Percentiles rank a stretch among this genome's conserved stretches.
These are phyloP conservation scores for Lineus longissimus DNA, from an alignment of 1,140 invertebrate species.

Conservation along the genomic window DNA sequence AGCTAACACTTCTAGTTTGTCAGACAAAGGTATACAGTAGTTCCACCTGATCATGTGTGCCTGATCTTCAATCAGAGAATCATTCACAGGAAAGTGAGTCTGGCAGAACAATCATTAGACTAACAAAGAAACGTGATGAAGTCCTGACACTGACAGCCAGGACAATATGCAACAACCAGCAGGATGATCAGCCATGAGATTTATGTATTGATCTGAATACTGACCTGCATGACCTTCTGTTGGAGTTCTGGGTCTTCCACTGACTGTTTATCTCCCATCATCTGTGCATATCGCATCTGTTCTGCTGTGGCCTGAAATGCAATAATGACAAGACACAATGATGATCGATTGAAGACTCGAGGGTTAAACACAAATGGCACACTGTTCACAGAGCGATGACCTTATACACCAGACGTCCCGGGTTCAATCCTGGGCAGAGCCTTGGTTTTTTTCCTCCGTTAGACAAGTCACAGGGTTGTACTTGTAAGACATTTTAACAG, in stretches of 20 bases:
- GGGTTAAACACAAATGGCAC: not conserved
- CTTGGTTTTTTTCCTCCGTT: not conserved
- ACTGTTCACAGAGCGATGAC: not conserved
- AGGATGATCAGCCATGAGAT: not conserved
- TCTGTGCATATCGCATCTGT: not conserved
- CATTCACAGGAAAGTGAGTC: no score
- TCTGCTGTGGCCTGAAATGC: conserved; percentile 1
- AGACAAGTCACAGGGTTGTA: not conserved
- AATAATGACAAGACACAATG: not conserved
- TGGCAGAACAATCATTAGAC: no score
- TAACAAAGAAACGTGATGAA: no score
- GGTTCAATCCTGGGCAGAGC: not conserved
- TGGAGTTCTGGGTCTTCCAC: not conserved
- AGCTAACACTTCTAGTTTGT: no score
- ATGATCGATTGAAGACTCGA: not conserved
- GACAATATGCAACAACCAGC: no score
- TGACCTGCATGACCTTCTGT: not conserved
- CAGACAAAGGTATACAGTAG: no score
- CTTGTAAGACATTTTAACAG: not conserved
- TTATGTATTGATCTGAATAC: not conserved
- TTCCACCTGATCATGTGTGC: no score
- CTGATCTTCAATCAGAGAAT: no score
- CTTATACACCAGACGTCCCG: not conserved
- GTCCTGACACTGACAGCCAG: no score
- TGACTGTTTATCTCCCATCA: not conserved